These are phyloP conservation scores for Mimachlamys varia DNA, from an alignment of 2,888 invertebrate species.

Conservation along the genomic window DNA sequence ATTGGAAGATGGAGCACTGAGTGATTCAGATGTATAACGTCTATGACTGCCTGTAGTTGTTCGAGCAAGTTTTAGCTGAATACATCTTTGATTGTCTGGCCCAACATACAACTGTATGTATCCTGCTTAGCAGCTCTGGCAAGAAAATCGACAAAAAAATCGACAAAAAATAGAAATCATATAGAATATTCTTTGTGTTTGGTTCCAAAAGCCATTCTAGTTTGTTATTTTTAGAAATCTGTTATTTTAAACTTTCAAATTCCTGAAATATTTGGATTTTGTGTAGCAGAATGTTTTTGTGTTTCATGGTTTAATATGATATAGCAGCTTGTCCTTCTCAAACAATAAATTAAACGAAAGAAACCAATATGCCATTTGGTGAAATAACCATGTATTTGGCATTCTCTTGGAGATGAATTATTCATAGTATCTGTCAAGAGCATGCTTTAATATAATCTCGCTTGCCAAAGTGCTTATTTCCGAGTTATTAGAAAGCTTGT, in stretches of 20 bases:
- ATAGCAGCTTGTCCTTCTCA: not conserved
- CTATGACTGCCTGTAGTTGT: not conserved
- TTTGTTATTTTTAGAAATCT: not conserved
- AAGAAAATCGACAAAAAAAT: slow-evolving; percentile 16
- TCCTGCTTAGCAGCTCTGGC: not conserved
- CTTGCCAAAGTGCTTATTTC: slow-evolving; percentile 14
- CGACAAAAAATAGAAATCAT: not conserved
- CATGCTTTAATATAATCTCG: slow-evolving; percentile 29
- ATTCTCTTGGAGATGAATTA: not conserved
- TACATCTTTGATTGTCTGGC: not conserved
- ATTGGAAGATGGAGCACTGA: not conserved
- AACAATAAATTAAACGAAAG: slow-evolving; percentile 30
- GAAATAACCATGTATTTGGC: slow-evolving; percentile 17
- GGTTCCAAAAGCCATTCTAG: not conserved
- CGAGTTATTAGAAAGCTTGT: slow-evolving; percentile 26
- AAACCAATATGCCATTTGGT: not conserved
- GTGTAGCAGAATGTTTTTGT: not conserved
- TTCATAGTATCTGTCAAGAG: slow-evolving; percentile 22
- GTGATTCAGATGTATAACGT: not conserved
- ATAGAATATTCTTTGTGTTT: not conserved
- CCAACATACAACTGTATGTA: not conserved
- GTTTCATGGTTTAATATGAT: not conserved
- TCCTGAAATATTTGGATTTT: not conserved
- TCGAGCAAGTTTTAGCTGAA: not conserved
- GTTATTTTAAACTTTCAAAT: not conserved